Evolutionary conservation across 2,113 vertebrate species (phyloP), one percentile per base, ranked within the genome.

Genomic region (Ailuropoda melanoleuca): DNA sequence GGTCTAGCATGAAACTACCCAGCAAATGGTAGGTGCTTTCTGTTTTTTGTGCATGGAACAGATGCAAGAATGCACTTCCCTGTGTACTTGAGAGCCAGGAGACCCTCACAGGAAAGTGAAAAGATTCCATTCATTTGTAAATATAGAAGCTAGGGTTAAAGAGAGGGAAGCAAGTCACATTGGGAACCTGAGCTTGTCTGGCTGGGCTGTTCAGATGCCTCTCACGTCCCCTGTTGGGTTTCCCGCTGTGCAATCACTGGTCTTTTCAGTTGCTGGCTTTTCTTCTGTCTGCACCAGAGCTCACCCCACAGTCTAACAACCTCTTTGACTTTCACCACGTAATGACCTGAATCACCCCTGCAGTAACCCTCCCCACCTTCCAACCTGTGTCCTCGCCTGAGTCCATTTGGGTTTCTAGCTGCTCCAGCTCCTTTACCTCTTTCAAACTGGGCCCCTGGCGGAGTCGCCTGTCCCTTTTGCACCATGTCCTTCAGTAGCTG

Each of bases 201-300:
- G 34, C 15, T 50, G 5, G 21, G 80, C 50, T 80, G 37, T 81
- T 87, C 26, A 21, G 48, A 89, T 96, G 93, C 50, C 18, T 94
- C 55, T 83, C 89, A 83, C 11, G 17, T 95, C 24, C 39, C 53
- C 34, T 50, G 1, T 26, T 93, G n/a, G 50, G 43, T 93, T 96
- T 92, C 78, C 88, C 93, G 92, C 86, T 97, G 66, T 95, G 97
- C 37, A 12, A 29, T 80, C 9, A 8, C 80, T 88, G 74, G 46
- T 85, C 15, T 72, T 90, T 64, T 58, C 74, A 62, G 31, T 70
- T 46, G 31, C 66, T 58, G 55, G 74, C 23, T 81, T 90, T 96
- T 86, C n/a, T 88, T 81, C 50, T 60, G 39, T 82, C 53, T 82
- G 56, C 26, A 37, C 1, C 56, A 90, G 84, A 46, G n/a, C 46